Evolutionary conservation across 2,888 invertebrate species (phyloP).

Genomic region (Megamerina dolium): DNA sequence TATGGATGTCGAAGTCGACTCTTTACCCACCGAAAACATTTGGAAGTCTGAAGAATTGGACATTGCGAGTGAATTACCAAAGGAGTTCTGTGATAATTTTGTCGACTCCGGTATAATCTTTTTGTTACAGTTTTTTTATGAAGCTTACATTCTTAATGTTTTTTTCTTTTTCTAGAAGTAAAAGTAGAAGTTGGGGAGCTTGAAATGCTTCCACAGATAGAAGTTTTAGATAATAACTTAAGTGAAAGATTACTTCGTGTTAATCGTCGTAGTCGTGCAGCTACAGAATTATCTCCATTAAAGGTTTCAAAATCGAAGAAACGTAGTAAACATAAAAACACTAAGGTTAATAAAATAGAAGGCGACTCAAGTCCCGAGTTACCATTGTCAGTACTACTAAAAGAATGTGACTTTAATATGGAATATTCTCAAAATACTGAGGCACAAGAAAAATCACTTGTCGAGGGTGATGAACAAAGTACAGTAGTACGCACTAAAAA

Average conservation of each 20-base stretch:
- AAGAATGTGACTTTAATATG: constrained; percentile 2
- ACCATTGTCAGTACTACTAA: constrained; percentile 12
- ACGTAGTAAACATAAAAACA: constrained; percentile 23
- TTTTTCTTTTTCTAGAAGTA: constrained; percentile 21
- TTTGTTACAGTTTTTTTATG: neutral
- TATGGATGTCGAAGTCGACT: constrained; percentile 26
- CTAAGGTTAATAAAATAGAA: constrained; percentile 3
- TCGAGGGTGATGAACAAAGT: neutral
- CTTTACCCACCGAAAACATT: constrained; percentile 23
- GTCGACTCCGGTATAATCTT: constrained; percentile 20
- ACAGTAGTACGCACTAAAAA: constrained; percentile 5
- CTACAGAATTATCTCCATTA: constrained; percentile 30
- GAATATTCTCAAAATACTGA: constrained; percentile 5
- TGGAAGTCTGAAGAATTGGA: constrained; percentile 24
- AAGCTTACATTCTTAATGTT: no score
- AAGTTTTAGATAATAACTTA: constrained; percentile 29
- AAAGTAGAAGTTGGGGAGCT: constrained; percentile 40
- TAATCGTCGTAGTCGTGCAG: constrained; percentile 35
- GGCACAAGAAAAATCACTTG: constrained; percentile 6
- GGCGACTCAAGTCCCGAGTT: constrained; percentile 17
- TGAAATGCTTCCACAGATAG: constrained; percentile 35
- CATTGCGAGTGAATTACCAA: constrained; percentile 8
- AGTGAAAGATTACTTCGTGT: constrained; percentile 19
- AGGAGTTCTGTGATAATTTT: constrained; percentile 16
- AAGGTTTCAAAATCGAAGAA: constrained; percentile 17